Conservation (phyloP, 1,140 invertebrate species). For the Halesus radiatus region DNA sequence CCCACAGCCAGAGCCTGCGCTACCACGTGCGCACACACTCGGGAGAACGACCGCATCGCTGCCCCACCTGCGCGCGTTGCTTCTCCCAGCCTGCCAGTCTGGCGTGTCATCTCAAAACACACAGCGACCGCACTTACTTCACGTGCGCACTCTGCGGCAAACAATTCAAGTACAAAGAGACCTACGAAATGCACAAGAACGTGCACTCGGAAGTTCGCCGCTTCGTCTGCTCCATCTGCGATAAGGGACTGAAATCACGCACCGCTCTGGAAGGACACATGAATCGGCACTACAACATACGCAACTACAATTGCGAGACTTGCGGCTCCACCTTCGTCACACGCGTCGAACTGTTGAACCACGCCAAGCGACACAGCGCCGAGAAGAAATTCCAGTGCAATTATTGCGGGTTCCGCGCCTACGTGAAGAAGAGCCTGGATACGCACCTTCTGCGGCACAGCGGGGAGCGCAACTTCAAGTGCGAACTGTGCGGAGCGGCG, state of each 20-base stretch:
- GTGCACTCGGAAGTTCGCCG: slow-evolving; percentile 64
- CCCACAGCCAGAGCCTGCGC: slow-evolving; percentile 66
- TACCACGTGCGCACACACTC: slow-evolving; percentile 70
- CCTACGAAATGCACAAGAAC: slow-evolving; percentile 64
- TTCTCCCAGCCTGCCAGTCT: slow-evolving; percentile 72
- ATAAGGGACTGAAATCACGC: slow-evolving; percentile 64
- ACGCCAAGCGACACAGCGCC: slow-evolving; percentile 63
- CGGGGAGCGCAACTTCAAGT: slow-evolving; percentile 66
- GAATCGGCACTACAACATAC: slow-evolving; percentile 66
- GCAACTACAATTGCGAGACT: slow-evolving; percentile 67
- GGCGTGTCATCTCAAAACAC: slow-evolving; percentile 67
- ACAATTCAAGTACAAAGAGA: slow-evolving; percentile 71
- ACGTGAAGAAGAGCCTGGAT: slow-evolving; percentile 67
- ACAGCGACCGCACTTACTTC: slow-evolving; percentile 67
- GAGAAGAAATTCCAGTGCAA: slow-evolving; percentile 65
- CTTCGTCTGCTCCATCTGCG: slow-evolving; percentile 62
- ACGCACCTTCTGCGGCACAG: slow-evolving; percentile 67
- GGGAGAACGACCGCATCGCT: slow-evolving; percentile 69
- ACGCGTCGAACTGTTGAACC: slow-evolving; percentile 65
- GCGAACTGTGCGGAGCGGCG: slow-evolving; percentile 62
- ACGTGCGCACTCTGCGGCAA: slow-evolving; percentile 75
- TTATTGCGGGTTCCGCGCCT: slow-evolving; percentile 67
- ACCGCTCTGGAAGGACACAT: slow-evolving; percentile 65
- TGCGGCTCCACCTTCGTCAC: slow-evolving; percentile 68
- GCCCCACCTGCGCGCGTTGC: slow-evolving; percentile 72